Percentiles rank a stretch among this genome's conserved stretches.
Evolutionary conservation across 2,113 vertebrate genomes (phyloP).

Genomic region (Dicentrarchus labrax): DNA sequence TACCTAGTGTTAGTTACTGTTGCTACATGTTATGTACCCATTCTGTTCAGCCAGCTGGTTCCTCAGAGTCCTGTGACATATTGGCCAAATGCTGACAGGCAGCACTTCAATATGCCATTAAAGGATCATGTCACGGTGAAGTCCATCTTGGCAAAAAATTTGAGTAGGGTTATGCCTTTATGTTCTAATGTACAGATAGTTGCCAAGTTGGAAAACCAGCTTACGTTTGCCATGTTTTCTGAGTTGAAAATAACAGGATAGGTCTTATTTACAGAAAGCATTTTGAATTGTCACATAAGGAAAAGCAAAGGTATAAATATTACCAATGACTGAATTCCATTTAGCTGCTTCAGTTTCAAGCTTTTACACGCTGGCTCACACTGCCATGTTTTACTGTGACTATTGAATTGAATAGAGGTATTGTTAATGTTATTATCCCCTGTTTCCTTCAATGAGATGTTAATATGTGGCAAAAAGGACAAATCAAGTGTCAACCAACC

Average conservation of each 20-base stretch:
- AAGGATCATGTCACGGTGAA: neutral
- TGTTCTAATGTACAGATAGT: neutral
- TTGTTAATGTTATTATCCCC: too few relatives aligned
- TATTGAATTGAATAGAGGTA: too few relatives aligned
- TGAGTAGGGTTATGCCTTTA: neutral
- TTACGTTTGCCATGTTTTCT: neutral
- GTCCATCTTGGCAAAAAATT: neutral
- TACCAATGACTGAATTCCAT: neutral
- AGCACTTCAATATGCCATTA: neutral
- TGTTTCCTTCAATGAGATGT: too few relatives aligned
- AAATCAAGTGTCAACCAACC: too few relatives aligned
- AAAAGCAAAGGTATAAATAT: neutral
- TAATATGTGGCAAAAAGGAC: too few relatives aligned
- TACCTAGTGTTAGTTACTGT: neutral
- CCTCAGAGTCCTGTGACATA: neutral
- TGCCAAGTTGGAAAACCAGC: neutral
- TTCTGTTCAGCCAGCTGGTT: constrained; percentile 10
- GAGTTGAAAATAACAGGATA: neutral
- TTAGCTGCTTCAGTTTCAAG: neutral
- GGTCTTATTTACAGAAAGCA: neutral
- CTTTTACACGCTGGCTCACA: neutral
- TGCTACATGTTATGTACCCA: neutral
- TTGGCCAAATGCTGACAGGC: neutral
- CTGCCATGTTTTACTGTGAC: too few relatives aligned
- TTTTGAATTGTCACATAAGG: neutral